Evolutionary conservation across 2,888 invertebrate species (phyloP).

Genomic region (Operophtera brumata): DNA sequence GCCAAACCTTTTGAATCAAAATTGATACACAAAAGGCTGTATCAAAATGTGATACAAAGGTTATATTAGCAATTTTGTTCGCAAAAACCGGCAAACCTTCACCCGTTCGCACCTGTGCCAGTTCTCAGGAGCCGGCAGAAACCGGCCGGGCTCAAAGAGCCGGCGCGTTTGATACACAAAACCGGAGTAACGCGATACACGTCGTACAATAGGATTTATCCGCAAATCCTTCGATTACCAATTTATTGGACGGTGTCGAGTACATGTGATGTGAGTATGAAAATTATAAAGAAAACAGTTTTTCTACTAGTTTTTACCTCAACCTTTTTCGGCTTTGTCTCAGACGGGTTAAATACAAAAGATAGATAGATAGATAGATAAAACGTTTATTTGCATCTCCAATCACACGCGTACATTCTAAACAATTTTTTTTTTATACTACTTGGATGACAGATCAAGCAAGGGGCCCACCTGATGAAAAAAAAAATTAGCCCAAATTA

Average conservation of each 20-base stretch:
- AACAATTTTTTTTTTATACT: too few relatives aligned
- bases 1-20: slow-evolving; percentile 33
- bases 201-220: slow-evolving; percentile 52
- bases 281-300: too few relatives aligned
- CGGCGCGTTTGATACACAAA: slow-evolving; percentile 63
- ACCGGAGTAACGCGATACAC: slow-evolving; percentile 61
- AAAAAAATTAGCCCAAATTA: too few relatives aligned
- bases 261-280: too few relatives aligned
- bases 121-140: slow-evolving; percentile 38
- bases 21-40: slow-evolving; percentile 10
- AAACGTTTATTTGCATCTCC: too few relatives aligned
- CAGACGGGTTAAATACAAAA: too few relatives aligned
- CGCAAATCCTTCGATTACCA: slow-evolving; percentile 39
- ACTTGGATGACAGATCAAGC: too few relatives aligned
- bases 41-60: slow-evolving; percentile 35
- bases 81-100: slow-evolving; percentile 31
- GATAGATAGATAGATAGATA: too few relatives aligned
- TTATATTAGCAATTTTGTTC: slow-evolving; percentile 51
- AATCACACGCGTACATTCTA: too few relatives aligned
- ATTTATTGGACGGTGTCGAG: slow-evolving; percentile 14
- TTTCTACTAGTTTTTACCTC: too few relatives aligned
- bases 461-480: too few relatives aligned
- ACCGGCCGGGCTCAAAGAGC: slow-evolving; percentile 37
- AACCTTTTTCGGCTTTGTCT: too few relatives aligned
- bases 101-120: slow-evolving; percentile 72